A percentile compares a stretch with the other conserved stretches of the same genome.
These are phyloP conservation scores for Laspeyria flexula DNA, from an alignment of 2,888 invertebrate species.

Conservation along the genomic window DNA sequence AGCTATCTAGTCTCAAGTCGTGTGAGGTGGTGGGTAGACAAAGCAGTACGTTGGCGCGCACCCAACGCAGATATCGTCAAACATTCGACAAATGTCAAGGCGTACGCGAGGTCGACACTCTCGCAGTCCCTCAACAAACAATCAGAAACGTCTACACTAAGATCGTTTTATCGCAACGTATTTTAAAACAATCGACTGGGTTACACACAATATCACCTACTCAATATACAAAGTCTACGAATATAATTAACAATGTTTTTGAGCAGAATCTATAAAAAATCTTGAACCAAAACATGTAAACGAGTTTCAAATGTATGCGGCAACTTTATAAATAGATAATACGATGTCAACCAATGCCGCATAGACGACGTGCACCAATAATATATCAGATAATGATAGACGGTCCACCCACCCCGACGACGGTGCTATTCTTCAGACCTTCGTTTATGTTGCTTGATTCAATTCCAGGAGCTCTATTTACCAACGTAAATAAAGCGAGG, in stretches of 20 bases:
- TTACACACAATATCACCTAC: slow-evolving; percentile 6
- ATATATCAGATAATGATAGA: slow-evolving; percentile 26
- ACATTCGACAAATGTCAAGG: slow-evolving; percentile 58
- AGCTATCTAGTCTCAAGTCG: slow-evolving; percentile 3
- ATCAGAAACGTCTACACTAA: slow-evolving; percentile 34
- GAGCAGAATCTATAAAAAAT: neutral
- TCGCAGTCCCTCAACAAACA: slow-evolving; percentile 53
- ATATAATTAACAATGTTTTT: slow-evolving; percentile 11
- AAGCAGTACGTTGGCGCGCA: slow-evolving; percentile 27
- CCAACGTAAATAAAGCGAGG: neutral
- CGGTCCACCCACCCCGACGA: slow-evolving; percentile 1
- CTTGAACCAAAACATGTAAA: neutral
- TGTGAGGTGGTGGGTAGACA: slow-evolving; percentile 6
- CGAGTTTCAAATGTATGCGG: neutral
- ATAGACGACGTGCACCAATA: slow-evolving; percentile 18
- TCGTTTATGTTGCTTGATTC: neutral
- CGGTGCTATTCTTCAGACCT: neutral
- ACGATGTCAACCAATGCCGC: slow-evolving; percentile 2
- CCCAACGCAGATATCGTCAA: slow-evolving; percentile 31
- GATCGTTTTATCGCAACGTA: slow-evolving; percentile 30
- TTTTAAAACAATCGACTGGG: slow-evolving; percentile 29
- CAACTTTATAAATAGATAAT: slow-evolving; percentile 8
- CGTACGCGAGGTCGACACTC: slow-evolving; percentile 53
- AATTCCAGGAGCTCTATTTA: neutral
- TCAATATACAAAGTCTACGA: slow-evolving; percentile 7